These are phyloP conservation scores for Ischnus inquisitorius DNA, from an alignment of 2,888 invertebrate species.

Conservation along the genomic window DNA sequence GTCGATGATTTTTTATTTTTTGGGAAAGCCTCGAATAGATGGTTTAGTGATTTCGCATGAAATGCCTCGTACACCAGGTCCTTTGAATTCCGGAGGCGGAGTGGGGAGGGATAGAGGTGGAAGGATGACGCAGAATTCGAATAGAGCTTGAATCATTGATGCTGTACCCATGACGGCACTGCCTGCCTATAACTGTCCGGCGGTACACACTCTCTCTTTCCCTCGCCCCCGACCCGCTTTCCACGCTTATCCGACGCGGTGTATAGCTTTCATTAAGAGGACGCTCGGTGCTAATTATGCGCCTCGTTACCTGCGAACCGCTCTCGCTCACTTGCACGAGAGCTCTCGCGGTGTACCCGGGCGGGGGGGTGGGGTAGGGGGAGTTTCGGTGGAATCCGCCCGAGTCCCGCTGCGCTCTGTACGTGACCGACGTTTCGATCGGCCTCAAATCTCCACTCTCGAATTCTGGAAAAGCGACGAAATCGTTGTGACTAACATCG, in stretches of 20 bases:
- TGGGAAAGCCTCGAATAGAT: background rate
- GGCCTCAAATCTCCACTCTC: slow-evolving; percentile 30
- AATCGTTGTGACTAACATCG: background rate
- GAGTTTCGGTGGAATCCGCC: slow-evolving; percentile 34
- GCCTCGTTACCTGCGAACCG: slow-evolving; percentile 70
- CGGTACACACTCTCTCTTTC: slow-evolving; percentile 25
- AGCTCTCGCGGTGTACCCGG: slow-evolving; percentile 31
- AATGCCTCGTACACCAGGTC: background rate
- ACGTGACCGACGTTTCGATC: slow-evolving; percentile 64
- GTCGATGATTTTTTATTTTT: background rate
- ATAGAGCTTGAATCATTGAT: slow-evolving; percentile 44
- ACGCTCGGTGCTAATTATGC: slow-evolving; percentile 74
- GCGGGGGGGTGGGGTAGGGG: slow-evolving; percentile 12
- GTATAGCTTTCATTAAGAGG: slow-evolving; percentile 74
- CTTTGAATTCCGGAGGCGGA: background rate
- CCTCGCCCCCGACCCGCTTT: slow-evolving; percentile 21
- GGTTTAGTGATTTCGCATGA: background rate
- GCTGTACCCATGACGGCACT: background rate
- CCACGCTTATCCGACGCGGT: slow-evolving; percentile 46
- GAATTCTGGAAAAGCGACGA: slow-evolving; percentile 26
- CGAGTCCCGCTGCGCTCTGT: slow-evolving; percentile 31
- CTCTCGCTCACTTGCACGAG: slow-evolving; percentile 39
- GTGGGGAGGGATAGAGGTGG: background rate
- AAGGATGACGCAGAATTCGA: slow-evolving; percentile 24
- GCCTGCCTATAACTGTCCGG: background rate